Conservation (phyloP, 2,797 vertebrate genomes). For the Peromyscus aztecus region DNA sequence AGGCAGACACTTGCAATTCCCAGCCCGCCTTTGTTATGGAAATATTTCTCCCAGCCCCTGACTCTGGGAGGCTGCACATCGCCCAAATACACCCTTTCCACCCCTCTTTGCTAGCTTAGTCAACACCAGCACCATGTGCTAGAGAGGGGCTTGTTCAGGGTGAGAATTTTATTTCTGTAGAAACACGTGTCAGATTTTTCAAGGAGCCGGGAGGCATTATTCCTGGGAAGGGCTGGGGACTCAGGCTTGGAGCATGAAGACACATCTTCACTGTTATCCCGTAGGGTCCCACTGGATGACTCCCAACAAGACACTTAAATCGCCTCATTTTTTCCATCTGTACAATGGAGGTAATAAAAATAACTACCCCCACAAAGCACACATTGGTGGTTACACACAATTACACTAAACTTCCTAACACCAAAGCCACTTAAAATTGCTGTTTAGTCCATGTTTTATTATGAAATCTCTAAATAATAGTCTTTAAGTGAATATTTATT, state of each 20-base stretch:
- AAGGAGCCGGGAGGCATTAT: neutral
- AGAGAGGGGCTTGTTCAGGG: neutral
- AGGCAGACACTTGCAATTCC: constrained; percentile 75
- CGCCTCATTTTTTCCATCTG: constrained; percentile 24
- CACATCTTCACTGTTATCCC: too few relatives aligned
- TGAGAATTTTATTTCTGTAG: constrained; percentile 45
- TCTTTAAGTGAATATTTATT: neutral
- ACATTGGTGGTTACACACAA: neutral
- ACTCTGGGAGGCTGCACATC: neutral
- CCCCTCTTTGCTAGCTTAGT: neutral
- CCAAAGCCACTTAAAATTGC: neutral
- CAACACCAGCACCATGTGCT: neutral
- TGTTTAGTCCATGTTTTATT: neutral
- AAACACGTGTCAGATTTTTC: constrained; percentile 41
- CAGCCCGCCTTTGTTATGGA: constrained; percentile 81
- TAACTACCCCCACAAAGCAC: too few relatives aligned
- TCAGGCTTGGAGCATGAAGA: neutral
- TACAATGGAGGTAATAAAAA: constrained; percentile 17
- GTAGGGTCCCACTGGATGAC: neutral
- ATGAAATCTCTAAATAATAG: neutral
- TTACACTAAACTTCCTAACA: neutral
- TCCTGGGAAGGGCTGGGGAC: neutral
- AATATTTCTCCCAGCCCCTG: constrained; percentile 59
- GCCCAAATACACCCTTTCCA: constrained; percentile 2
- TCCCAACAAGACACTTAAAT: neutral